These are phyloP conservation scores for Amphibalanus amphitrite DNA, from an alignment of 1,140 invertebrate species.

Conservation along the genomic window DNA sequence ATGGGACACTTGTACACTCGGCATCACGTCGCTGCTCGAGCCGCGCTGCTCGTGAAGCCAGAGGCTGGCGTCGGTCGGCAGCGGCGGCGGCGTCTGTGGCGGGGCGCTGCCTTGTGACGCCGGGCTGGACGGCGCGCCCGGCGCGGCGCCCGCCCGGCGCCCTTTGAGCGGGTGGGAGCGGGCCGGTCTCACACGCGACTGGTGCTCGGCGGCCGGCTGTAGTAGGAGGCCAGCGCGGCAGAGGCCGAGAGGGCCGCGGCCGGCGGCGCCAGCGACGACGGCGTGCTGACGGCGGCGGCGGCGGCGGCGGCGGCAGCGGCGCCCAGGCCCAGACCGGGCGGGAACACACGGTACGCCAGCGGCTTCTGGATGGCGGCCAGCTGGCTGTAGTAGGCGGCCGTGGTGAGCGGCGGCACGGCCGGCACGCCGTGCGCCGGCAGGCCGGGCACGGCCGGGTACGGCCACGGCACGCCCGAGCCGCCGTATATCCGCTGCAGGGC, in stretches of 20 bases:
- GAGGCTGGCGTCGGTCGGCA: too few species aligned
- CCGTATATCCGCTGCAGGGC: conserved; percentile 88
- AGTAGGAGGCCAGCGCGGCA: conserved; percentile 8
- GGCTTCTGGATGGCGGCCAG: conserved; percentile 65
- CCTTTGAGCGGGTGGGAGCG: neutral
- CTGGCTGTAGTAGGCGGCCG: conserved; percentile 30
- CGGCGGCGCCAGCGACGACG: conserved; percentile 6
- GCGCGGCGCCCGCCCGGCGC: too few species aligned
- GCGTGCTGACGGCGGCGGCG: neutral
- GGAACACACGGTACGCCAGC: conserved; percentile 49
- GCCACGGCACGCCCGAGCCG: conserved; percentile 31
- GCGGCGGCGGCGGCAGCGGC: conserved; percentile 7
- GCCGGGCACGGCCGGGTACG: conserved; percentile 34
- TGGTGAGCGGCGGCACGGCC: conserved; percentile 33
- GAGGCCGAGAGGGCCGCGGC: conserved; percentile 12
- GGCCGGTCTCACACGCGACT: neutral
- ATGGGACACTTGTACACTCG: neutral
- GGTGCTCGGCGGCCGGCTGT: neutral
- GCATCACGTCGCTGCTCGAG: neutral
- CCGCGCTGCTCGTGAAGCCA: too few species aligned
- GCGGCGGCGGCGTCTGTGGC: too few species aligned
- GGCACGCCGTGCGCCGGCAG: conserved; percentile 28
- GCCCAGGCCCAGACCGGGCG: conserved; percentile 13
- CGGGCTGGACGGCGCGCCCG: too few species aligned
- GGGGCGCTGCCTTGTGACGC: too few species aligned